Evolutionary conservation across 2,797 vertebrate species (phyloP).

Genomic region (Paedocypris micromegethes): DNA sequence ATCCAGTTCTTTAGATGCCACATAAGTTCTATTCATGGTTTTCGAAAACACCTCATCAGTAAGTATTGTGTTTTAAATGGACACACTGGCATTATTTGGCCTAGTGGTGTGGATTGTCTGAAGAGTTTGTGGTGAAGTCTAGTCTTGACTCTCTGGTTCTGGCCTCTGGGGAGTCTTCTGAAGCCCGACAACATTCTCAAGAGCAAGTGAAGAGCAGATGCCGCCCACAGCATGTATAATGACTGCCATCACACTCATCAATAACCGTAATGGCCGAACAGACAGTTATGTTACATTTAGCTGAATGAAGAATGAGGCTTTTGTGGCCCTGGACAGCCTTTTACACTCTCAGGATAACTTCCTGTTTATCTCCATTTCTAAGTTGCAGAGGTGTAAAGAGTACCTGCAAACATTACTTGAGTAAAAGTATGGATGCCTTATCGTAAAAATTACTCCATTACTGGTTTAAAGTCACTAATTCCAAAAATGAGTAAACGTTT

Average conservation of each 20-base stretch:
- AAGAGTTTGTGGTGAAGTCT: slow-evolving; percentile 34
- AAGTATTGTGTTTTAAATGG: slow-evolving; percentile 19
- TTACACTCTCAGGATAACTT: slow-evolving; percentile 49
- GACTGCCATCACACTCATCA: slow-evolving; percentile 66
- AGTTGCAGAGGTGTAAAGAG: neutral
- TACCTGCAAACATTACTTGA: neutral
- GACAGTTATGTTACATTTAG: slow-evolving; percentile 67
- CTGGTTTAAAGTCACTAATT: too few relatives aligned
- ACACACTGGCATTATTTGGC: slow-evolving; percentile 15
- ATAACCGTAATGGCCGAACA: slow-evolving; percentile 68
- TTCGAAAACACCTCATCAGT: too few relatives aligned
- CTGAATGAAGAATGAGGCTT: slow-evolving; percentile 60
- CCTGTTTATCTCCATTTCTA: slow-evolving; percentile 28
- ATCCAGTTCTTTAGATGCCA: too few relatives aligned
- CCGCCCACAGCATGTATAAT: slow-evolving; percentile 68
- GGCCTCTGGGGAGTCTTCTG: slow-evolving; percentile 54
- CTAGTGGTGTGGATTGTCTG: slow-evolving; percentile 34
- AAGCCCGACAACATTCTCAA: slow-evolving; percentile 51
- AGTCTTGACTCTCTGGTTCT: slow-evolving; percentile 28
- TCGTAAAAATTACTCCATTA: too few relatives aligned
- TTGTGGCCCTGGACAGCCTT: slow-evolving; percentile 55
- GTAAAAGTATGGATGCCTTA: too few relatives aligned
- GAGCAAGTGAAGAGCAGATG: slow-evolving; percentile 62
- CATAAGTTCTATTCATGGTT: too few relatives aligned
- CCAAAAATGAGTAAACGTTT: too few relatives aligned